Conservation (phyloP, 2,888 invertebrate species). For the Tromatobia lineatoria region DNA sequence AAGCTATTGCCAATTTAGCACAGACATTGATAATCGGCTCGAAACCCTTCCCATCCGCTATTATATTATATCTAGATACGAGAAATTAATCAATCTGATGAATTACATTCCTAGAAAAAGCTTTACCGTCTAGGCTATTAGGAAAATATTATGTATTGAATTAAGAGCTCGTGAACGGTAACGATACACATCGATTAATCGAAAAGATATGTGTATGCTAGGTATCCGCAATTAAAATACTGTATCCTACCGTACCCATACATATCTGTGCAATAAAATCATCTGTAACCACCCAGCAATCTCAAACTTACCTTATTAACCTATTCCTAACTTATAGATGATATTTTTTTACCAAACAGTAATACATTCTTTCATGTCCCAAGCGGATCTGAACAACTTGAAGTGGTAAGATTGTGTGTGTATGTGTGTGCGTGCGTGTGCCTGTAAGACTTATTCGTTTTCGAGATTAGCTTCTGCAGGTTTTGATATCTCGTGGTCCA, state of each 20-base stretch:
- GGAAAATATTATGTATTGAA: slow-evolving; percentile 62
- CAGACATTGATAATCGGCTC: slow-evolving; percentile 58
- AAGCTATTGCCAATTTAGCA: slow-evolving; percentile 67
- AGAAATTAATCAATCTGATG: slow-evolving; percentile 40
- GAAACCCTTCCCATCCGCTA: slow-evolving; percentile 1
- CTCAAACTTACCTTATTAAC: background rate
- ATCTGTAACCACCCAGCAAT: slow-evolving; percentile 65
- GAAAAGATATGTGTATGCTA: slow-evolving; percentile 69
- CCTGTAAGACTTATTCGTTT: no score
- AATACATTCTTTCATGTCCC: background rate
- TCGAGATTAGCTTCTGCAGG: no score
- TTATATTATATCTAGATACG: slow-evolving; percentile 19
- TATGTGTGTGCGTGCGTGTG: no score
- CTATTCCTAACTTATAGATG: background rate
- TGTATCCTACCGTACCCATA: slow-evolving; percentile 77
- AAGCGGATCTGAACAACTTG: no score
- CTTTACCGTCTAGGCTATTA: slow-evolving; percentile 63
- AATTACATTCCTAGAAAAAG: slow-evolving; percentile 44
- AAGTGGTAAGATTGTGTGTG: no score
- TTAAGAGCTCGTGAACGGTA: slow-evolving; percentile 59
- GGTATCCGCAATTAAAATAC: slow-evolving; percentile 71
- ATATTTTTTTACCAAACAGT: background rate
- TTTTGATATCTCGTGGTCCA: no score
- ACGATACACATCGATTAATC: slow-evolving; percentile 71
- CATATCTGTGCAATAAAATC: slow-evolving; percentile 84